These are phyloP conservation scores for Globodera rostochiensis DNA, from an alignment of 1,140 invertebrate species.

Conservation along the genomic window DNA sequence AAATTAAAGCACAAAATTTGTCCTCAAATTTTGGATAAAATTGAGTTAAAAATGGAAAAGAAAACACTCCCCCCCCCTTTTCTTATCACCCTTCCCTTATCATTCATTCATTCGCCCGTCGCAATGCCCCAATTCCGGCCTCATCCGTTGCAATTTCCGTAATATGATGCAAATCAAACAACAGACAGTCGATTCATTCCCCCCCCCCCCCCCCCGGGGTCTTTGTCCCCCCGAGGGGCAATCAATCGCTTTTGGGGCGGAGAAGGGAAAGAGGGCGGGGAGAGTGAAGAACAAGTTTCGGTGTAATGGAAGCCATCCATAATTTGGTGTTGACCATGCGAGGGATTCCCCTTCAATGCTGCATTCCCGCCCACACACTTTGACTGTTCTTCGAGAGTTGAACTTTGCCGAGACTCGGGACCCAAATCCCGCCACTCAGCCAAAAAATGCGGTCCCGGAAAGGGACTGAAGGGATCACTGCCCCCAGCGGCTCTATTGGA, in stretches of 20 bases:
- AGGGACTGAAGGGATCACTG: too few species aligned
- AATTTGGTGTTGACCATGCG: neutral
- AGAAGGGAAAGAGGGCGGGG: neutral
- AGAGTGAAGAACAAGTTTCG: neutral
- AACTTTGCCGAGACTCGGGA: too few species aligned
- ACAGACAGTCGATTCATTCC: neutral
- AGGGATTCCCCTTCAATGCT: too few species aligned
- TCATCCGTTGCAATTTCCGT: slow-evolving; percentile 9
- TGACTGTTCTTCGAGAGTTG: too few species aligned
- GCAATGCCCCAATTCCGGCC: neutral
- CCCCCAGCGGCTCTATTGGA: too few species aligned
- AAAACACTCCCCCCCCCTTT: neutral
- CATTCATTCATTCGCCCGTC: neutral
- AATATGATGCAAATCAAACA: slow-evolving; percentile 12
- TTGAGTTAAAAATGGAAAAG: neutral
- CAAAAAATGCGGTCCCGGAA: too few species aligned
- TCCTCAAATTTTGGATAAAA: too few species aligned
- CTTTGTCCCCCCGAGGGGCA: neutral
- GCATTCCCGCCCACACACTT: too few species aligned
- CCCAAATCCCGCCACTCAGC: too few species aligned
- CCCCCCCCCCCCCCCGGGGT: neutral
- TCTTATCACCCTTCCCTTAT: neutral
- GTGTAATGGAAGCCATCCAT: slow-evolving; percentile 4
- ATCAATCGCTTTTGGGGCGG: slow-evolving; percentile 4
- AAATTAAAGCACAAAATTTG: too few species aligned